These are phyloP conservation scores for Limnephilus lunatus DNA, from an alignment of 2,888 invertebrate species.

Conservation along the genomic window DNA sequence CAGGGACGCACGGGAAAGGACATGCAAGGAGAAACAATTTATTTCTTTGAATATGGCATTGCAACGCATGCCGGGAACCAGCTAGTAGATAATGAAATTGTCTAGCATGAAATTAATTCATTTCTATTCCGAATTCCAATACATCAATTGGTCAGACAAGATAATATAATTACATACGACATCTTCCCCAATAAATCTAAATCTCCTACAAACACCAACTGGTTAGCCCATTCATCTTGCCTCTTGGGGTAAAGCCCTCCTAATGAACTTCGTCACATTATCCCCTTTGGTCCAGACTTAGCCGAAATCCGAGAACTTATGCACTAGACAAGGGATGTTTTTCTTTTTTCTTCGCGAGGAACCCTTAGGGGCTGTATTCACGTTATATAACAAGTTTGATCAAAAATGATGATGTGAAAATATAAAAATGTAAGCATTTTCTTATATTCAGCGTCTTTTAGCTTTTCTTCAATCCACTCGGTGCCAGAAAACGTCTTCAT, in stretches of 20 bases:
- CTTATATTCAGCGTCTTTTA: not conserved
- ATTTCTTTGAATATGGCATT: too few species aligned
- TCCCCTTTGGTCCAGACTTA: slow-evolving; percentile 37
- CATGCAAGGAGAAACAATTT: too few species aligned
- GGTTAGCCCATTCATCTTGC: slow-evolving; percentile 39
- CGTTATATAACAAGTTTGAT: not conserved
- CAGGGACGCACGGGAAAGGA: too few species aligned
- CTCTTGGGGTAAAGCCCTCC: slow-evolving; percentile 8
- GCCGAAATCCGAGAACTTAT: slow-evolving; percentile 2
- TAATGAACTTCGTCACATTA: slow-evolving; percentile 41
- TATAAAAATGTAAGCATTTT: not conserved
- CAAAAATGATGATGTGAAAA: not conserved
- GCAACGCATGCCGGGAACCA: too few species aligned
- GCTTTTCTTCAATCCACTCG: not conserved
- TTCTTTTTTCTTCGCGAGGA: not conserved
- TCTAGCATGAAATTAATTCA: not conserved
- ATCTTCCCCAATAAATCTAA: slow-evolving; percentile 32
- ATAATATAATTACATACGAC: slow-evolving; percentile 28
- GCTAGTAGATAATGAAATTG: not conserved
- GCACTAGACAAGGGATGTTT: not conserved
- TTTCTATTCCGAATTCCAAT: not conserved
- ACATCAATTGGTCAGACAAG: not conserved
- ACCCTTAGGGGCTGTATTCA: not conserved
- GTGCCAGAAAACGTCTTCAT: not conserved
- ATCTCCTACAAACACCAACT: slow-evolving; percentile 10